phyloP scores from a whole-genome alignment of 2,113 vertebrate genomes.

The Ciconia maguari region DNA sequence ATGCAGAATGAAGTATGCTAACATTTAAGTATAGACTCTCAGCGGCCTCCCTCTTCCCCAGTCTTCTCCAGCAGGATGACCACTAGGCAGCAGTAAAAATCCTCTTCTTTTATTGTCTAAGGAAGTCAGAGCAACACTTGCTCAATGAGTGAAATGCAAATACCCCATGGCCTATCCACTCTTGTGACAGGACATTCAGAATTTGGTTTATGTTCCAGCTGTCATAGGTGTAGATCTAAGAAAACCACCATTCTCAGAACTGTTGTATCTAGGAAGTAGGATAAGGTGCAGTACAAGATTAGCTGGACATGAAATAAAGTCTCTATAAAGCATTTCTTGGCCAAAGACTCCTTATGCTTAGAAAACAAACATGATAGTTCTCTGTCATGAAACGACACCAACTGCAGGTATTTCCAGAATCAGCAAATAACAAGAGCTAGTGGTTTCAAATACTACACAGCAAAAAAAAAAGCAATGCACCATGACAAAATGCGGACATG shows the following conservation, averaged over 20 bases:
- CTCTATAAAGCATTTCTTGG: not conserved
- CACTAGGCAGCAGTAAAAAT: not conserved
- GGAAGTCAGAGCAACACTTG: not conserved
- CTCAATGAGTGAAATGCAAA: not conserved
- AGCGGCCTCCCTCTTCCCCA: not conserved
- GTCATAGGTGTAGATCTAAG: not conserved
- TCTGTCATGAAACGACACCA: not conserved
- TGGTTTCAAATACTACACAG: not conserved
- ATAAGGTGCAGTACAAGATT: not conserved
- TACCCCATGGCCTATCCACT: not conserved
- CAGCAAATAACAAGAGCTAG: not conserved
- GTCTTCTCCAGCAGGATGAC: not conserved
- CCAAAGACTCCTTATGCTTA: not conserved
- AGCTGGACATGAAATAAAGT: not conserved
- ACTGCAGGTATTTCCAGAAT: not conserved
- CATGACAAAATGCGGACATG: too few relatives aligned
- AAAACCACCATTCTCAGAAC: not conserved
- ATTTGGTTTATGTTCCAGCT: not conserved
- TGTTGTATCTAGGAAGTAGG: not conserved
- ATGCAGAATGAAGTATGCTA: not conserved
- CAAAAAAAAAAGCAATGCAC: not conserved
- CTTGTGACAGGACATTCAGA: not conserved
- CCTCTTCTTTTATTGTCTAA: not conserved
- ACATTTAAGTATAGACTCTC: not conserved
- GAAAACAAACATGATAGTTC: not conserved